A percentile compares a stretch with the other conserved stretches of the same genome.
Conservation (phyloP, 2,113 vertebrate genomes). For the Pteronura brasiliensis region DNA sequence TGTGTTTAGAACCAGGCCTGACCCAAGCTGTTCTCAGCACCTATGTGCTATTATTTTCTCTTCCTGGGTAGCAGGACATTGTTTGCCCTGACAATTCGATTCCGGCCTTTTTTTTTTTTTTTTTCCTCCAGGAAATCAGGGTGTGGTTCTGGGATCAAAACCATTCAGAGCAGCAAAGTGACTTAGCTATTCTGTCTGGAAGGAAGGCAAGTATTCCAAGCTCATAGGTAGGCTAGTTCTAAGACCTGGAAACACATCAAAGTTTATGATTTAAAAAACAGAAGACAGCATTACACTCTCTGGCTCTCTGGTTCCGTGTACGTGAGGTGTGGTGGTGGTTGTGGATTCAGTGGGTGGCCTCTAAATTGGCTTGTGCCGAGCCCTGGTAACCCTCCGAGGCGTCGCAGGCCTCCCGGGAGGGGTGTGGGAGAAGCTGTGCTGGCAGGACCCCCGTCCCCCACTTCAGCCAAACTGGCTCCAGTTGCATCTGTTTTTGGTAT, state of each 20-base stretch:
- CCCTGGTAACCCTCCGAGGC: not conserved
- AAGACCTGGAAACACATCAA: constrained; percentile 17
- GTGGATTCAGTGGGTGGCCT: not conserved
- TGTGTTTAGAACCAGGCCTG: not conserved
- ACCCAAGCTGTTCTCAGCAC: not conserved
- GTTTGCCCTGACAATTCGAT: constrained; percentile 28
- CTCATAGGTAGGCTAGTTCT: not conserved
- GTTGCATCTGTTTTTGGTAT: not conserved
- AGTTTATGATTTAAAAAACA: constrained; percentile 1
- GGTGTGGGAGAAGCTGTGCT: not conserved
- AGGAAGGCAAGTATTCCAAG: not conserved
- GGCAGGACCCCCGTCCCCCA: not conserved
- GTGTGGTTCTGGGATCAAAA: constrained; percentile 46
- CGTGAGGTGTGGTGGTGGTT: not conserved
- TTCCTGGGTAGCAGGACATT: constrained; percentile 18
- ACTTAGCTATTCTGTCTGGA: constrained; percentile 31
- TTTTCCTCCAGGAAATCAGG: constrained; percentile 53
- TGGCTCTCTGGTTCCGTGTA: not conserved
- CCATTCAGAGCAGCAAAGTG: not conserved
- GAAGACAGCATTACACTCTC: not conserved
- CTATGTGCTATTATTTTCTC: constrained; percentile 28
- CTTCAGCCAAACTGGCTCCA: not conserved
- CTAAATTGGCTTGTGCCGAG: not conserved
- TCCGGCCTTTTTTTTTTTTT: not conserved
- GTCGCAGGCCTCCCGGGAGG: not conserved